These are phyloP conservation scores for Nylanderia fulva DNA, from an alignment of 1,140 invertebrate species.

Conservation along the genomic window DNA sequence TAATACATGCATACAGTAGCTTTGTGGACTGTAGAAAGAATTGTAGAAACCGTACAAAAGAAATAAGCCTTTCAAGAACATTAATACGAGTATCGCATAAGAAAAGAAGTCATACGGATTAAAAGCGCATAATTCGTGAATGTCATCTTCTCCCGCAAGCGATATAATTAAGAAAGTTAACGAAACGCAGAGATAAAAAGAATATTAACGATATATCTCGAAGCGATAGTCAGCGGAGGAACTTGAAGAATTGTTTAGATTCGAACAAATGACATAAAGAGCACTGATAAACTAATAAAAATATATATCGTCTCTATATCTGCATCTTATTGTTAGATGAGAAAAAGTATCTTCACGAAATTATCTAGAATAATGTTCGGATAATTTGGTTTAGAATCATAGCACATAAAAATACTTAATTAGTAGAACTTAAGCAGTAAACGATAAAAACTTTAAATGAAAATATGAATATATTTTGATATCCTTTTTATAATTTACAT, in stretches of 20 bases:
- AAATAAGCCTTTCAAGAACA: slow-evolving; percentile 69
- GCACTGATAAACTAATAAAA: no score
- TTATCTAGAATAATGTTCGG: no score
- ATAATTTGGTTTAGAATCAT: no score
- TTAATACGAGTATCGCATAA: slow-evolving; percentile 21
- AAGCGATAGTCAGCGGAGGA: background rate
- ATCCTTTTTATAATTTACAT: no score
- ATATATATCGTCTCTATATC: no score
- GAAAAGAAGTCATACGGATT: slow-evolving; percentile 37
- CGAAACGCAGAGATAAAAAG: background rate
- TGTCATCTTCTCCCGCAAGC: slow-evolving; percentile 7
- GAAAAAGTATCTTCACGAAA: no score
- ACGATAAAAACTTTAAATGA: no score
- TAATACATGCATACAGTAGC: slow-evolving; percentile 57
- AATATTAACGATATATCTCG: background rate
- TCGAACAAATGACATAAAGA: background rate
- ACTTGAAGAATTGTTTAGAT: background rate
- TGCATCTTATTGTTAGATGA: no score
- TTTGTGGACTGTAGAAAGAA: slow-evolving; percentile 71
- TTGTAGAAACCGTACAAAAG: slow-evolving; percentile 72
- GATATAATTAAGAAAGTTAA: background rate
- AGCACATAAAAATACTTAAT: no score
- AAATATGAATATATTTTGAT: no score
- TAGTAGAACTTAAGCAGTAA: no score
- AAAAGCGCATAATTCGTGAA: background rate